These are phyloP conservation scores for Drosophila pseudotakahashii DNA, from an alignment of 2,888 invertebrate species.

Conservation along the genomic window DNA sequence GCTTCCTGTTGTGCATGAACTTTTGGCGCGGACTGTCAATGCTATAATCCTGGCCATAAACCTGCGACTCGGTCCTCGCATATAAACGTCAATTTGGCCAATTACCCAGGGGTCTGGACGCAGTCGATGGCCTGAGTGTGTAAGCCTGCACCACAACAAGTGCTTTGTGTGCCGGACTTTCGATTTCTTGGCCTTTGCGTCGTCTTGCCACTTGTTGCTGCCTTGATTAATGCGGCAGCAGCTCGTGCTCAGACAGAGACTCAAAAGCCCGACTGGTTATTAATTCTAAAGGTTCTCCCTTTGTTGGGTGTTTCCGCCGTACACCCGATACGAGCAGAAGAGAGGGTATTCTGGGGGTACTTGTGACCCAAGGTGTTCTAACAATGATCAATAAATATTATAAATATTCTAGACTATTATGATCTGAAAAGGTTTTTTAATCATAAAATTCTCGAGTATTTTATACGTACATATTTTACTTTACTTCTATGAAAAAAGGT, in stretches of 20 bases:
- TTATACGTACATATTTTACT: too few relatives aligned
- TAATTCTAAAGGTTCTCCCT: constrained; percentile 62
- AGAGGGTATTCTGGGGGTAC: background rate
- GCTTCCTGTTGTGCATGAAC: constrained; percentile 67
- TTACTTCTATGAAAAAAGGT: too few relatives aligned
- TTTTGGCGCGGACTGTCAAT: constrained; percentile 57
- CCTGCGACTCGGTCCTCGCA: constrained; percentile 48
- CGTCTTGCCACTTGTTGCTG: constrained; percentile 68
- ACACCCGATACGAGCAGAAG: constrained; percentile 8
- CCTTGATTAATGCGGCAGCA: constrained; percentile 70
- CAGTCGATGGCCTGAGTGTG: background rate
- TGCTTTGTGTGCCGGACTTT: constrained; percentile 64
- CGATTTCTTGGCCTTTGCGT: constrained; percentile 58
- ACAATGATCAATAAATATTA: too few relatives aligned
- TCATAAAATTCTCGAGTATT: too few relatives aligned
- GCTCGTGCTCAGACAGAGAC: constrained; percentile 60
- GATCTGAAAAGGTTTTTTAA: too few relatives aligned
- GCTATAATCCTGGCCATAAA: constrained; percentile 69
- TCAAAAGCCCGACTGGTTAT: constrained; percentile 54
- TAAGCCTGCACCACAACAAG: constrained; percentile 51
- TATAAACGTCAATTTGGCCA: constrained; percentile 79
- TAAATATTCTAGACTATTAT: too few relatives aligned
- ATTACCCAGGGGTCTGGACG: constrained; percentile 51
- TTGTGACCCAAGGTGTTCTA: background rate
- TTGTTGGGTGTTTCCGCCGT: constrained; percentile 25